These are phyloP conservation scores for Acleris laterana DNA, from an alignment of 2,888 invertebrate genomes.

Conservation along the genomic window DNA sequence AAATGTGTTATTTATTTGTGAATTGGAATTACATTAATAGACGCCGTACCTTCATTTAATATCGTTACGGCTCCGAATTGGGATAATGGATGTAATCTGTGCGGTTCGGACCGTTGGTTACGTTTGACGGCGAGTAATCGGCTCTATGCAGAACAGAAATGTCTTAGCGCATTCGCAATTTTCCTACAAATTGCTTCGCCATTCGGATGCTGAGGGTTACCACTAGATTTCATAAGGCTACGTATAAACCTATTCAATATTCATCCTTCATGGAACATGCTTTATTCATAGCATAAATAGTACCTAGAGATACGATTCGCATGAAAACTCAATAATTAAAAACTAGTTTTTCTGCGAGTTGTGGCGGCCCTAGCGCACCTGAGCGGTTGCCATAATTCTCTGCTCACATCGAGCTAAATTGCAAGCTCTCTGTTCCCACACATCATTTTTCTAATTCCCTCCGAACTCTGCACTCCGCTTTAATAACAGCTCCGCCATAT, in stretches of 20 bases:
- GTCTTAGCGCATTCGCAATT: constrained; percentile 53
- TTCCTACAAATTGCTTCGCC: constrained; percentile 60
- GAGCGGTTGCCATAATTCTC: constrained; percentile 77
- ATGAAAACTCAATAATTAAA: neutral
- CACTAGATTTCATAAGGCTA: constrained; percentile 4
- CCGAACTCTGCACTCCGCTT: constrained; percentile 61
- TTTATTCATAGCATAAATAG: neutral
- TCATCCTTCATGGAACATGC: neutral
- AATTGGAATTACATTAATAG: constrained; percentile 81
- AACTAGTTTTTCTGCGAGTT: neutral
- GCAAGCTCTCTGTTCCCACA: constrained; percentile 74
- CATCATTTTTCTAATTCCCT: constrained; percentile 76
- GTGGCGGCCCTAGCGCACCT: constrained; percentile 61
- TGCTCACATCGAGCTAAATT: constrained; percentile 73
- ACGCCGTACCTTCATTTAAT: constrained; percentile 80
- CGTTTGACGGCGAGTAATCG: constrained; percentile 46
- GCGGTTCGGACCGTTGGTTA: constrained; percentile 46
- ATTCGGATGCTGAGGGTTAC: constrained; percentile 45
- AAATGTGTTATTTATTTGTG: constrained; percentile 82
- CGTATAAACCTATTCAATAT: neutral
- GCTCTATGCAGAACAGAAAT: constrained; percentile 56
- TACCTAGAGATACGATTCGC: neutral
- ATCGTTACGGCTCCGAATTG: constrained; percentile 74
- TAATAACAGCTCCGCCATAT: constrained; percentile 58
- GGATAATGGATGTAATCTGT: constrained; percentile 76